Percentiles rank a stretch among this genome's conserved stretches.
phyloP scores from a whole-genome alignment of 2,113 vertebrate genomes.

The Alethe castanea region DNA sequence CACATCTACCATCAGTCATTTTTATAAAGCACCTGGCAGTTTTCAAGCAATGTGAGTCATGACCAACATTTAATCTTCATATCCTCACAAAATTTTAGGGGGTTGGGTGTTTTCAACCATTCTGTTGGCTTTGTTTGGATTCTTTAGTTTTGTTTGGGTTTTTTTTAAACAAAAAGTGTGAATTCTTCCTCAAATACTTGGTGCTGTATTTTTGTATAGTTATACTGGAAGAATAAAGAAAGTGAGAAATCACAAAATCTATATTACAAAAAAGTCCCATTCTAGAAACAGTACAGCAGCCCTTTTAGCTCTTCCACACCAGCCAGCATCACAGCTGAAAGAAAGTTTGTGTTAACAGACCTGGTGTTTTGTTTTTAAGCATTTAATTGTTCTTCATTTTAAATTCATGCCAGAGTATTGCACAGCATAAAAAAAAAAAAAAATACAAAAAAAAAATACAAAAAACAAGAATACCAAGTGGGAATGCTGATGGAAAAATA shows the following conservation, averaged over 20 bases:
- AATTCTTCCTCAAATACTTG: neutral
- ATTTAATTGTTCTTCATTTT: neutral
- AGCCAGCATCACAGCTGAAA: neutral
- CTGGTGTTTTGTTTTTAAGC: neutral
- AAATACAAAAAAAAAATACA: too few species aligned
- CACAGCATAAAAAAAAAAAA: neutral
- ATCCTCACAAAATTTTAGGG: neutral
- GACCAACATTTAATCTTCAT: neutral
- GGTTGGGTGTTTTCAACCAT: neutral
- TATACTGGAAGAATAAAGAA: neutral
- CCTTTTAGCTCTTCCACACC: neutral
- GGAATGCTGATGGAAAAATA: slow-evolving; percentile 27
- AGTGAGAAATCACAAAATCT: neutral
- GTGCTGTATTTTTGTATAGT: neutral
- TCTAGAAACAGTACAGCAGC: neutral
- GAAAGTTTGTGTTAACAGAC: neutral
- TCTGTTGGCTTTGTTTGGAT: neutral
- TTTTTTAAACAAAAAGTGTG: neutral
- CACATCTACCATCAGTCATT: neutral
- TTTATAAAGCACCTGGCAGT: neutral
- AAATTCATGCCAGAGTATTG: neutral
- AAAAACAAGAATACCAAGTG: slow-evolving; percentile 13
- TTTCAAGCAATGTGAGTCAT: neutral
- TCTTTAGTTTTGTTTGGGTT: neutral
- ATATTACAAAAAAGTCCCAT: neutral